Evolutionary conservation across 2,113 vertebrate species (phyloP), one percentile per base, ranked within the genome.

Genomic region (Xiphophorus hellerii): DNA sequence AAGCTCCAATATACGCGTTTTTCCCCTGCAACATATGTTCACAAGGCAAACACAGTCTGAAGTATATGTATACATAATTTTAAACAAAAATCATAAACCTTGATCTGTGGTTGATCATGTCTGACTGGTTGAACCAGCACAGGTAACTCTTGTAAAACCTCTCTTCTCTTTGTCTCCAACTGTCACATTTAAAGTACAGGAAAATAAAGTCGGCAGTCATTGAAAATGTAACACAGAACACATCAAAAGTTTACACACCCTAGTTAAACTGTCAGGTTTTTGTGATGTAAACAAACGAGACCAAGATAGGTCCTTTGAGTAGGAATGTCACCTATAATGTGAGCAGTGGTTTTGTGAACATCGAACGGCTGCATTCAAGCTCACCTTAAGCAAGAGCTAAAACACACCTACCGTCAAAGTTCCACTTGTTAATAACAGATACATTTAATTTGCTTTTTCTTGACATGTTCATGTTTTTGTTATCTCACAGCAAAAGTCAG

Each of bases 51-150:
- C 13, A 5, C 8, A 30, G 9, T 39, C 61, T 73, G 33, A 42
- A 8, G 48, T 63, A 7, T 66, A 60, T 61, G 28, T 63, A 58
- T 0, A 71, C 27, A 42, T 30, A 44, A 7, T 33, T 7, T 7
- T 33, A 13, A 66, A 48, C 28, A 14, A n/a, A 62, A 25, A 35
- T 37, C 61, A 0, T 2, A 71, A 69, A 67, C 42, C 5, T 17
- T 14, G 30, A 20, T 39, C 27, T 7, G 1, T 17, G 54, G 65
- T 69, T 14, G 71, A 13, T 64, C 72, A 65, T 29, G 62, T 66
- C 70, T 37, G 51, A 83, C 85, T 64, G 69, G 85, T 80, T 74
- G 31, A 77, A 22, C 84, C 67, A 70, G 78, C 37, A 68, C 42
- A 70, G 35, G 9, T 29, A 51, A 8, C 10, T n/a, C 30, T n/a